Evolutionary conservation across 2,888 invertebrate species (phyloP), one percentile per base, ranked within the genome.

Genomic region (Anodontia alba): DNA sequence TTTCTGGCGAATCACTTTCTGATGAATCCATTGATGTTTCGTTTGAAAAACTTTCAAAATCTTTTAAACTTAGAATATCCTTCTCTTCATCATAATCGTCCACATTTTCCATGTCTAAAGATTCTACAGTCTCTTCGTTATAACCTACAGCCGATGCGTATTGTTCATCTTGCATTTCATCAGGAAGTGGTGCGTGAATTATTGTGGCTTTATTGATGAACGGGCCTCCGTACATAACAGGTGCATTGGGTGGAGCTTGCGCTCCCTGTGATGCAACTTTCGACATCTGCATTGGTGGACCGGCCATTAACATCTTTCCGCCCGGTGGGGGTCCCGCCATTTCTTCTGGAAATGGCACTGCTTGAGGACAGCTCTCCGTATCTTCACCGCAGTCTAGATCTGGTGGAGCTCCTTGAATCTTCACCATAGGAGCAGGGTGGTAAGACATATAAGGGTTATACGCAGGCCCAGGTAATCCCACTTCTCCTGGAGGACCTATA

Each of bases 371-470:
- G 12, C 38, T 46, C 3, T 66, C 20, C 17, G n/a, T 38, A 17
- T 62, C 80, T 17, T 78, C 75, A 29, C 75, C 72, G 20, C 36
- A 43, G 3, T 80, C 76, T 20, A n/a, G 26, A 31, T 15, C 38
- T 31, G 23, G 33, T 5, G 43, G 57, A 23, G 29, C 51, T 17
- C 42, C 74, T 1, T 57, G 42, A 17, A 68, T 69, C 15, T 62
- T 42, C 0, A 70, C 12, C 73, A 80, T 70, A 31, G 66, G 33
- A 51, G 76, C 76, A 10, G 54, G 66, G 15, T 36, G 33, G 0
- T 71, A 43, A 29, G 78, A 54, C 12, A 46, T 67, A 36, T 78
- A 80, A 0, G 85, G 85, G 76, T 85, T 77, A 71, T 85, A 85
- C 20, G 76, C 42, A 7, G 77, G 80, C 7, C 85, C 85, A 17